Evolutionary conservation across 2,888 invertebrate genomes (phyloP), one percentile per base, ranked within the genome.

Genomic region (Beris chalybata): DNA sequence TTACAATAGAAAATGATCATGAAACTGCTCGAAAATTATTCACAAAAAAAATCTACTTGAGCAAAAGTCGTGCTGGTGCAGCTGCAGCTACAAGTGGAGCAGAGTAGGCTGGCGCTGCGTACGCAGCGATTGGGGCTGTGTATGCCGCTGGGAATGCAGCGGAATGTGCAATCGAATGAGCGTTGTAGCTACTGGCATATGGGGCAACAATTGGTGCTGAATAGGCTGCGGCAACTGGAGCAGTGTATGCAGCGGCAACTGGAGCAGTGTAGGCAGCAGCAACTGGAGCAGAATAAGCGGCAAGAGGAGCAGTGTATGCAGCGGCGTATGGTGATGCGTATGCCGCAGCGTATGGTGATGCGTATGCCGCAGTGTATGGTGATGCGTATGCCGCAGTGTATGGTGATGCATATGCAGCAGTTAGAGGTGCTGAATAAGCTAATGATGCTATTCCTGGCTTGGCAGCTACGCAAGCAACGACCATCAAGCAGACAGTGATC

Each of bases 261-360:
- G 68, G 64, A 15, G 64, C 54, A 45, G 54, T n/a, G 31, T 54
- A 70, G 7, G 69, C 70, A 13, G 70, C 66, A 48, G 72, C 72
- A 70, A 74, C 71, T 53, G 71, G 75, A 55, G 81, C 77, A 12
- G 84, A 85, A 3, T 83, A 74, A 71, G 85, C 84, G 77, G 83
- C 83, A 70, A 83, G 83, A 67, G 83, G 79, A 5, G 84, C 82
- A 38, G 38, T 3, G 38, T 38, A 38, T 1, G 38, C 38, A 3
- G 38, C 38, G 9, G 5, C 5, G 7, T 4, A 7, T 5, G 32
- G 5, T 5, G 32, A 32, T 4, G 4, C 4, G 3, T 83, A 74
- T 7, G 82, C 82, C 71, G 85, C 84, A 77, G 83, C 83, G 70
- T 83, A 83, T 67, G 83, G 79, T 5, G 84, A 82, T 7, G 38